These are phyloP conservation scores for Gymnobelideus leadbeateri DNA, from an alignment of 2,113 vertebrate species.

Conservation along the genomic window DNA sequence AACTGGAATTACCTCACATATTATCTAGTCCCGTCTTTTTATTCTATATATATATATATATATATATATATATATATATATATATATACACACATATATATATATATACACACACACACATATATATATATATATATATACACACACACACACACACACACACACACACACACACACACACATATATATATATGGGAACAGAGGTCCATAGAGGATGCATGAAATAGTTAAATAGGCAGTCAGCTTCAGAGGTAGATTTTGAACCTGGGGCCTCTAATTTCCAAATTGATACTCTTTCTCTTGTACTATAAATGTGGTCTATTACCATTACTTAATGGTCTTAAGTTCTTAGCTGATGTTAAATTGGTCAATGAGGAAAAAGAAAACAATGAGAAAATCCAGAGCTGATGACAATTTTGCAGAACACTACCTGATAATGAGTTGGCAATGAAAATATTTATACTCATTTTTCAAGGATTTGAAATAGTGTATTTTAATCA, in stretches of 20 bases:
- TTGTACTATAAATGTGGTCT: background rate
- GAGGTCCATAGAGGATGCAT: background rate
- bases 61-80: too few species aligned
- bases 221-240: background rate
- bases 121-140: too few species aligned
- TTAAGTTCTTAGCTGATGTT: background rate
- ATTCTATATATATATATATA: too few species aligned
- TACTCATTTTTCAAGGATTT: background rate
- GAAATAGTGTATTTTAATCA: background rate
- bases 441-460: background rate
- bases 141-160: too few species aligned
- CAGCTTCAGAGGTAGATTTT: background rate
- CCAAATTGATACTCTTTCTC: background rate
- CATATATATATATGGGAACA: background rate
- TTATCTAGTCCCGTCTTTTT: background rate
- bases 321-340: background rate
- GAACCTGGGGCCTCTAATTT: background rate
- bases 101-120: too few species aligned
- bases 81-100: too few species aligned
- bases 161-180: too few species aligned
- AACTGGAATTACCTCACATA: background rate
- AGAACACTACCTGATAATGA: background rate
- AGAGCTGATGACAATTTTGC: background rate
- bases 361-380: background rate
- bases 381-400: background rate